Percentiles rank a stretch among this genome's conserved stretches.
phyloP scores from a whole-genome alignment of 2,797 vertebrate species.

The Chromis chromis region DNA sequence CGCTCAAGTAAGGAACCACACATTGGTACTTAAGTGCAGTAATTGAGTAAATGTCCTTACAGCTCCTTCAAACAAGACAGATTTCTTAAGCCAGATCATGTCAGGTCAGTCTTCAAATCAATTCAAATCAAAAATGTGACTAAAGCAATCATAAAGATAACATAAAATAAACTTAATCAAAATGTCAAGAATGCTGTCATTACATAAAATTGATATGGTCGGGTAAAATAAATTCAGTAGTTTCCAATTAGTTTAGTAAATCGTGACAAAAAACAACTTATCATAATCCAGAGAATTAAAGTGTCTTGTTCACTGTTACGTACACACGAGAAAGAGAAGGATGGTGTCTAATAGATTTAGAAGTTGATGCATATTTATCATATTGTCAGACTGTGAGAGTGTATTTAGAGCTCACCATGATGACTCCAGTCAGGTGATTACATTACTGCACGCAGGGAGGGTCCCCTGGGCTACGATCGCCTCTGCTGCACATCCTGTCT shows the following conservation, averaged over 20 bases:
- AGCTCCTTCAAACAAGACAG: neutral
- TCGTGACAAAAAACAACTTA: neutral
- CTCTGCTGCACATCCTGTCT: conserved; percentile 65
- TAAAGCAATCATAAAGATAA: neutral
- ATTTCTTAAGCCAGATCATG: no score
- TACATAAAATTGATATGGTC: no score
- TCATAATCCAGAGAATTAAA: neutral
- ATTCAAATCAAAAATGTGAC: no score
- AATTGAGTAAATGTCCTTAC: neutral
- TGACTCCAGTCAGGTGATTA: conserved; percentile 60
- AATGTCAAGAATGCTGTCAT: neutral
- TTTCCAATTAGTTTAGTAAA: neutral
- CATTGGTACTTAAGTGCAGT: no score
- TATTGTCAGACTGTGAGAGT: conserved; percentile 12
- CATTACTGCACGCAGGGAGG: conserved; percentile 49
- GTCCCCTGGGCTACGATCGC: conserved; percentile 45
- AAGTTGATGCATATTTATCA: conserved; percentile 4
- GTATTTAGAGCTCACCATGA: conserved; percentile 37
- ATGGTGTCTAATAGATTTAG: neutral
- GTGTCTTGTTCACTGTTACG: no score
- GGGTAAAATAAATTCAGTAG: neutral
- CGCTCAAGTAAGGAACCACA: no score
- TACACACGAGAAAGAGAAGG: neutral
- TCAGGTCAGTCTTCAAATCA: no score
- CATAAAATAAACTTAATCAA: neutral